Base-by-base conservation (phyloP, 1,140 invertebrate species). In the Solen grandis region DNA sequence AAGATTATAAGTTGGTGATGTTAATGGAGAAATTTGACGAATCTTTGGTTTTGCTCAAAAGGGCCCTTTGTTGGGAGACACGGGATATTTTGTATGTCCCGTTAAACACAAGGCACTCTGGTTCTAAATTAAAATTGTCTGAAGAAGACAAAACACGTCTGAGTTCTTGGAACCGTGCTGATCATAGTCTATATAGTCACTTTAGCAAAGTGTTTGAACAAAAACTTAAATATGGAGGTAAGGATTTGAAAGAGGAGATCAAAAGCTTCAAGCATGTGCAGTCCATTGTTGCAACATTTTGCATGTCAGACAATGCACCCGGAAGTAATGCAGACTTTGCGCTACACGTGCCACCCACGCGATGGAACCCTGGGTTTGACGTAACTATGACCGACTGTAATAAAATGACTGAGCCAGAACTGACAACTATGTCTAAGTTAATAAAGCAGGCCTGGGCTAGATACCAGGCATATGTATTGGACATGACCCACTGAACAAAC, bases 1-100 rank as follows among this genome's bases (percentile, higher is more conserved):
- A 62, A 60, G 89, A 90, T 25, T 89, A 89, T 72, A 14, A 46
- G 0, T 70, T 90, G 5, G 84, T 90, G 0, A 85, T 90, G 84
- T 73, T 91, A 14, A 85, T 88, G 80, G 89, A 91, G 62, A 77
- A 86, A 65, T 89, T 91, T 50, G 83, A 87, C 52, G 90, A 91
- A 78, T 90, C 89, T 1, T 66, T 91, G 0, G 79, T 91, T 1
- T 65, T 91, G 5, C 55, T 91, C 22, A 85, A 84, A 36, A 79
- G 87, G 31, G 57, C 69, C 27, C 69, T 91, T 46, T 89, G 90
- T 78, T 91, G 90, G 90, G 76, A 81, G 3, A 60, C 86, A 1
- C 83, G 88, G 78, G 90, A 91, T 57, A 86, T 91, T 36, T 46
- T 91, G 25, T 90, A 88, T 73, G 85, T 89, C 29, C 84, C 85